Conservation (phyloP, 2,888 invertebrate species). For the Ischnus inquisitorius region DNA sequence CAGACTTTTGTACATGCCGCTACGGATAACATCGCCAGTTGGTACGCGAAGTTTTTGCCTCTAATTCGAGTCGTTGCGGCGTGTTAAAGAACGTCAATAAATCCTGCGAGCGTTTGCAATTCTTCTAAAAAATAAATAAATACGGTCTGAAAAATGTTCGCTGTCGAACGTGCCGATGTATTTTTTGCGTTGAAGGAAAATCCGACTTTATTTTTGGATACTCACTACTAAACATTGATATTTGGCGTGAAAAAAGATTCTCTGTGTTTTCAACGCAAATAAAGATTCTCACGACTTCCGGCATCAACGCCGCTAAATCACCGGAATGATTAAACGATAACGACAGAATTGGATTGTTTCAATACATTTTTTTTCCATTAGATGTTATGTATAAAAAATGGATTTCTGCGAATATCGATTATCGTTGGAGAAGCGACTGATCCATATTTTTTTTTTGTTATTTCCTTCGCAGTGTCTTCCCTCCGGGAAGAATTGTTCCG, state of each 20-base stretch:
- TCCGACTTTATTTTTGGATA: neutral
- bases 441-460: neutral
- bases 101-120: too few relatives aligned
- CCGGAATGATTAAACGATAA: too few relatives aligned
- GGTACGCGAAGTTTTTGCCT: neutral
- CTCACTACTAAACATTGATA: neutral
- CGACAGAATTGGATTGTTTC: too few relatives aligned
- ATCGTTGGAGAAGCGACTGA: neutral
- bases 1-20: slow-evolving; percentile 14
- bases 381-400: too few relatives aligned
- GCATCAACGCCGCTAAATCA: too few relatives aligned
- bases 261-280: neutral
- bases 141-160: too few relatives aligned
- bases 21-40: neutral
- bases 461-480: slow-evolving; percentile 53
- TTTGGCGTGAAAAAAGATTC: neutral
- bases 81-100: too few relatives aligned
- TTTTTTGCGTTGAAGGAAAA: neutral
- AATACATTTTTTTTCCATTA: too few relatives aligned
- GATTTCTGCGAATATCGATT: neutral
- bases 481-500: slow-evolving; percentile 44
- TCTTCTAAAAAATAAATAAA: too few relatives aligned
- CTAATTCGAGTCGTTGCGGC: neutral
- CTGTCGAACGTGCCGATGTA: neutral
- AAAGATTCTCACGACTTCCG: too few relatives aligned